phyloP scores from a whole-genome alignment of 1,140 invertebrate species.

The Rhopalosiphum padi region DNA sequence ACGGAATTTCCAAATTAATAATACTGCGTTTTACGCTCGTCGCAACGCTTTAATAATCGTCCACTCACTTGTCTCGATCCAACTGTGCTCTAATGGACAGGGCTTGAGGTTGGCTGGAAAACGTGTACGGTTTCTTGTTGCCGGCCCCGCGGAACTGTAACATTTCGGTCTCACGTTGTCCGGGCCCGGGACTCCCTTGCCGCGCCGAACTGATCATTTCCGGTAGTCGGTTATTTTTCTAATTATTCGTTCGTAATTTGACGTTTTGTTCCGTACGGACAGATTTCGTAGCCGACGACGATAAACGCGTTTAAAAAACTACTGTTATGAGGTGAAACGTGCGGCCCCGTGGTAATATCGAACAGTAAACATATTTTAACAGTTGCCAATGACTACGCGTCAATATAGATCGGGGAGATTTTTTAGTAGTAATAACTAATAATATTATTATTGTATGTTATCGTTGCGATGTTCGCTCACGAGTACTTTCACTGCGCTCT shows the following conservation, averaged over 20 bases:
- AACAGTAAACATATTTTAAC: constrained; percentile 23
- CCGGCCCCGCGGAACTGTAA: not conserved
- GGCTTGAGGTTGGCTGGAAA: not conserved
- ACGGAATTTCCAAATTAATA: no score
- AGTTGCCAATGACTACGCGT: constrained; percentile 38
- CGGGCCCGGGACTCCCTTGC: not conserved
- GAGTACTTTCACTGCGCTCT: not conserved
- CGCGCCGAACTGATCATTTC: constrained; percentile 8
- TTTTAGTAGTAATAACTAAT: not conserved
- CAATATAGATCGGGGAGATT: constrained; percentile 15
- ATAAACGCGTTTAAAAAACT: not conserved
- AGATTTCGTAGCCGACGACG: not conserved
- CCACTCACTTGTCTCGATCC: constrained; percentile 28
- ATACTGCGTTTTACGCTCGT: no score
- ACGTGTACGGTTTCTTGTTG: constrained; percentile 22
- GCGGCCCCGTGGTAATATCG: not conserved
- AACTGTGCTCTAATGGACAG: not conserved
- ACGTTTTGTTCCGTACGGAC: not conserved
- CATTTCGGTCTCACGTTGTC: not conserved
- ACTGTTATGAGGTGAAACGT: constrained; percentile 6
- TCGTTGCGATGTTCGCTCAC: not conserved
- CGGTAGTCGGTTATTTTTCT: not conserved
- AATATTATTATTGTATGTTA: no score
- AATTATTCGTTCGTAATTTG: not conserved
- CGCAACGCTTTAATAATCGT: no score